Base-by-base conservation (phyloP, 2,797 vertebrate genomes). In the Malacoctenus gilli region DNA sequence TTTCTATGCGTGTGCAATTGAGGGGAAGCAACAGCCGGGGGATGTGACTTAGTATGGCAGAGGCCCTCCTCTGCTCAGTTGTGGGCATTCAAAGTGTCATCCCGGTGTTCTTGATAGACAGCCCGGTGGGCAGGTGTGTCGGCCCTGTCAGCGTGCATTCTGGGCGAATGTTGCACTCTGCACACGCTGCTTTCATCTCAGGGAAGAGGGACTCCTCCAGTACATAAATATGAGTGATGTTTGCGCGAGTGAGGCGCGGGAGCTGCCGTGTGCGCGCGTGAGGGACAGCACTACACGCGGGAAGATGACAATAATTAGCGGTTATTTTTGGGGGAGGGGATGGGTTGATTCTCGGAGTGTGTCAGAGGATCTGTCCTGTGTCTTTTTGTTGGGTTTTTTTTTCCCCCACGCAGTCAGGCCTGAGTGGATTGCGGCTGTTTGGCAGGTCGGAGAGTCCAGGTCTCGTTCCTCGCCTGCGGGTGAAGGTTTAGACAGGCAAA, bases 401-500 rank as follows among this genome's bases (percentile, higher is more conserved):
- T n/a, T n/a, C n/a, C n/a, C n/a, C n/a, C 10, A 8, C 38, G 35
- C 1, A 68, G 73, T 86, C 69, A 84, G 63, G 75, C 69, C 72
- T 80, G 68, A 79, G 75, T 81, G 82, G 51, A 42, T 73, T 50
- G 61, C n/a, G 20, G 47, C 50, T 37, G 58, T 61, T 70, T 83
- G 85, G 61, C 85, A 85, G 77, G 66, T 61, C 38, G 54, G 56
- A 66, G 55, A 58, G 47, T 44, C 28, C 40, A 67, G 50, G 62
- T 64, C 68, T 78, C 47, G 28, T n/a, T 59, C 59, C 53, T 3
- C 11, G 10, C 46, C 47, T 61, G 48, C 63, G 61, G 48, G 51
- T 79, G 77, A 76, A 72, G 77, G 41, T 70, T 79, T 58, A 66
- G 80, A 81, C 76, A 77, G 72, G 54, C 64, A 46, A 34, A 63